These are phyloP conservation scores for Enteromius mattozi DNA, from an alignment of 2,797 vertebrate species.

Conservation along the genomic window DNA sequence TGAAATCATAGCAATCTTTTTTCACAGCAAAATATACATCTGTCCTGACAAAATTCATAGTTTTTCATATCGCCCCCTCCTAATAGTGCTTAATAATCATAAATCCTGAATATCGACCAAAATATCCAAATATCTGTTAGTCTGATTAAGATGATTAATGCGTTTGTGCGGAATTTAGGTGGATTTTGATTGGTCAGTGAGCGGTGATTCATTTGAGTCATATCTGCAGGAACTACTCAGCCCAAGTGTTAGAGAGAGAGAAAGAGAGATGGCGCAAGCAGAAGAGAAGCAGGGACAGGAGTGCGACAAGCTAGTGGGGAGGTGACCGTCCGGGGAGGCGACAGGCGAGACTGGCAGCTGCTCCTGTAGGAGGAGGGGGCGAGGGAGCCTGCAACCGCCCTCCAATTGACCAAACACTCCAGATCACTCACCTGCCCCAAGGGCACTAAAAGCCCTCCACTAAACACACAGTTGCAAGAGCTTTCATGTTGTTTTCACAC, in stretches of 20 bases:
- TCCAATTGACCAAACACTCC: constrained; percentile 47
- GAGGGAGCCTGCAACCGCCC: constrained; percentile 48
- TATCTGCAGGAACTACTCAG: constrained; percentile 54
- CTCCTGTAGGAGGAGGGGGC: constrained; percentile 60
- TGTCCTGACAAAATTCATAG: no score
- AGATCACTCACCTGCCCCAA: constrained; percentile 51
- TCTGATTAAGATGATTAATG: background rate
- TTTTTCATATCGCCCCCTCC: background rate
- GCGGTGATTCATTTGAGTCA: constrained; percentile 21
- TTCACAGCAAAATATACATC: no score
- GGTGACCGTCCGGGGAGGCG: constrained; percentile 19
- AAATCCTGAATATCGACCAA: background rate
- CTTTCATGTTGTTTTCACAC: constrained; percentile 27
- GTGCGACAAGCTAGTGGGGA: constrained; percentile 57
- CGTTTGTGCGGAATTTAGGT: constrained; percentile 1
- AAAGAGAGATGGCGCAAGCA: constrained; percentile 6
- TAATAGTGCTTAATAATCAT: background rate
- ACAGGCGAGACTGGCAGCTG: constrained; percentile 66
- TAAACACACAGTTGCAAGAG: constrained; percentile 27
- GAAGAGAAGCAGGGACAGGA: constrained; percentile 49
- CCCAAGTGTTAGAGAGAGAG: constrained; percentile 50
- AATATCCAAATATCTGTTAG: background rate
- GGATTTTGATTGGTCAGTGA: constrained; percentile 8
- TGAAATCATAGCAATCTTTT: no score
- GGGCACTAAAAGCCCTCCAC: constrained; percentile 34